A percentile compares a stretch with the other conserved stretches of the same genome.
Evolutionary conservation across 2,797 vertebrate species (phyloP).

Genomic region (Cottoperca gobio): DNA sequence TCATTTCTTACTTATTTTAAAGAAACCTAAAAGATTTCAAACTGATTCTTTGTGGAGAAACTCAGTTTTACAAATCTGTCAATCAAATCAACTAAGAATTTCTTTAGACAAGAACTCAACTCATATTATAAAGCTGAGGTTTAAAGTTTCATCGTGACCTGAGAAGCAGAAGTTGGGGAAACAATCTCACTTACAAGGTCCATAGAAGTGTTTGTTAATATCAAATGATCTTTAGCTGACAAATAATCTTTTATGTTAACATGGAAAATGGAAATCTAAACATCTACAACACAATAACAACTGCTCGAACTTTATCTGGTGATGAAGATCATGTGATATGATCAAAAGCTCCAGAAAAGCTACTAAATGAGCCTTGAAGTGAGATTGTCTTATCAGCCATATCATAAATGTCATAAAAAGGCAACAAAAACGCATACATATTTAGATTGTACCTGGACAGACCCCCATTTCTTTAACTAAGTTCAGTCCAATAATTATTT

Average conservation of each 20-base stretch:
- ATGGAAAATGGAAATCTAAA: neutral
- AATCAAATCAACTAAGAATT: too few species aligned
- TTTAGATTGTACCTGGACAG: neutral
- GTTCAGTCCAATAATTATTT: neutral
- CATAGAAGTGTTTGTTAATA: neutral
- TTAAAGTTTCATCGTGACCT: constrained; percentile 1
- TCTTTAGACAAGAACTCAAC: neutral
- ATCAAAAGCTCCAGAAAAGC: neutral
- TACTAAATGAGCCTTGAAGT: neutral
- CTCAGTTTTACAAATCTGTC: too few species aligned
- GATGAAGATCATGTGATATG: neutral
- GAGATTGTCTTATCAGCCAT: neutral
- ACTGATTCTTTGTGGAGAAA: too few species aligned
- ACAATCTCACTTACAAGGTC: neutral
- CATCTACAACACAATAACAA: neutral
- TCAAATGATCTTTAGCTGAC: neutral
- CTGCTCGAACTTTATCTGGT: neutral
- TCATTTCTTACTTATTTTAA: too few species aligned
- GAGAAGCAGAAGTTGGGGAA: neutral
- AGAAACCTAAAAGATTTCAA: too few species aligned
- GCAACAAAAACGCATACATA: neutral
- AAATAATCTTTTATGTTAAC: too few species aligned
- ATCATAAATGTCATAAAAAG: neutral
- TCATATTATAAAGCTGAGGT: neutral
- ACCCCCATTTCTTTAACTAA: neutral